Conservation (phyloP, 2,113 vertebrate genomes). For the Pterocles orientalis region DNA sequence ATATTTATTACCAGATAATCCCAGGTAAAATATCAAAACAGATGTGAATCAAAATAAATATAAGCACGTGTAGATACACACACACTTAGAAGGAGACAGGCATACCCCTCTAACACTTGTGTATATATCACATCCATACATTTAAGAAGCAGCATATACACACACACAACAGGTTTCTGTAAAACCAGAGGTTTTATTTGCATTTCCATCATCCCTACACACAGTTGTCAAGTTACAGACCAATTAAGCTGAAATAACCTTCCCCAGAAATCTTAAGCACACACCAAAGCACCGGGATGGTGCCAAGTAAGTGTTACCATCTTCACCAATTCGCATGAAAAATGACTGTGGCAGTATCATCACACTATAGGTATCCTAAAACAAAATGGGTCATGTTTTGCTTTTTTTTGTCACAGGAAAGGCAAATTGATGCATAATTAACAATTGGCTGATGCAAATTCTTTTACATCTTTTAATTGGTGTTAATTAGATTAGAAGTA, state of each 20-base stretch:
- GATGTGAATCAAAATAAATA: not conserved
- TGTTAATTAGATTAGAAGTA: slow-evolving; percentile 91
- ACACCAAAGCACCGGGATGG: slow-evolving; percentile 26
- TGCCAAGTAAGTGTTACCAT: slow-evolving; percentile 58
- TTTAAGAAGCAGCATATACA: not conserved
- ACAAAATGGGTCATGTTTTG: slow-evolving; percentile 67
- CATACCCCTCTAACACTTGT: not conserved
- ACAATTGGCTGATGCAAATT: slow-evolving; percentile 84
- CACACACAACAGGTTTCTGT: not conserved
- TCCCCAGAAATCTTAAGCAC: slow-evolving; percentile 29
- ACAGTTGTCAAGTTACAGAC: not conserved
- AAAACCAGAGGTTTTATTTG: not conserved
- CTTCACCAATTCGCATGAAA: slow-evolving; percentile 48
- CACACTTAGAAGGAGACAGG: not conserved
- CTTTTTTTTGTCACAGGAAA: slow-evolving; percentile 70
- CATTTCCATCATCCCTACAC: not conserved
- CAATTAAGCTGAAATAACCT: slow-evolving; percentile 9
- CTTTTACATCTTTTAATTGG: slow-evolving; percentile 89
- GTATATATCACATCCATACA: not conserved
- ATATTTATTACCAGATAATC: not conserved
- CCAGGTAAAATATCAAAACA: not conserved
- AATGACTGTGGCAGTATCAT: slow-evolving; percentile 66
- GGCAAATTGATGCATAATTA: slow-evolving; percentile 87
- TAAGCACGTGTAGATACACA: not conserved
- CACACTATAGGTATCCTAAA: slow-evolving; percentile 50